Percentiles rank a stretch among this genome's conserved stretches.
Conservation (phyloP, 2,888 invertebrate species). For the Mylabris sibirica region DNA sequence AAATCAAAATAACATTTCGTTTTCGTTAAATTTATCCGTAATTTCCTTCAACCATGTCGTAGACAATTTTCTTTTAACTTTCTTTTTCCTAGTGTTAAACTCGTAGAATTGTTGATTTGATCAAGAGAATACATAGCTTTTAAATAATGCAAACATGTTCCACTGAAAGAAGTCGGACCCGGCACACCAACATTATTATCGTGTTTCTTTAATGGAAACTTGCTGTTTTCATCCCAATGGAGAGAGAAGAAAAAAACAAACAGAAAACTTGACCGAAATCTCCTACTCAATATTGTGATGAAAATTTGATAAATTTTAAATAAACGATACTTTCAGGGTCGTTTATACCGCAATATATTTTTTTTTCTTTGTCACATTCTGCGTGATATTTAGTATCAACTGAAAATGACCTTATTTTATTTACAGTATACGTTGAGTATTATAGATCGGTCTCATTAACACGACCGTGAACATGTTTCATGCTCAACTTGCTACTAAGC, state of each 20-base stretch:
- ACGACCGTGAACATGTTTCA: slow-evolving; percentile 32
- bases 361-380: slow-evolving; percentile 21
- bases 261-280: background rate
- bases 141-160: slow-evolving; percentile 26
- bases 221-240: background rate
- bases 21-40: too few relatives aligned
- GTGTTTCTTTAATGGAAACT: slow-evolving; percentile 4
- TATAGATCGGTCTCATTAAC: slow-evolving; percentile 26
- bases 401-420: slow-evolving; percentile 26
- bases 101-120: slow-evolving; percentile 27
- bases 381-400: slow-evolving; percentile 14
- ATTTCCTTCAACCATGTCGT: background rate
- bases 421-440: slow-evolving; percentile 5
- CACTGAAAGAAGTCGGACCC: background rate
- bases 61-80: background rate
- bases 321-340: background rate
- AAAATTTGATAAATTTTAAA: background rate
- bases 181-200: background rate
- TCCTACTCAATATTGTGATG: background rate
- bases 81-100: slow-evolving; percentile 11
- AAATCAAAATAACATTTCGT: too few relatives aligned
- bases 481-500: slow-evolving; percentile 39
- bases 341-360: background rate
- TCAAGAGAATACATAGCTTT: slow-evolving; percentile 16
- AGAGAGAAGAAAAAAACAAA: background rate